Conservation (phyloP, 2,113 vertebrate species). For the Piaya cayana region DNA sequence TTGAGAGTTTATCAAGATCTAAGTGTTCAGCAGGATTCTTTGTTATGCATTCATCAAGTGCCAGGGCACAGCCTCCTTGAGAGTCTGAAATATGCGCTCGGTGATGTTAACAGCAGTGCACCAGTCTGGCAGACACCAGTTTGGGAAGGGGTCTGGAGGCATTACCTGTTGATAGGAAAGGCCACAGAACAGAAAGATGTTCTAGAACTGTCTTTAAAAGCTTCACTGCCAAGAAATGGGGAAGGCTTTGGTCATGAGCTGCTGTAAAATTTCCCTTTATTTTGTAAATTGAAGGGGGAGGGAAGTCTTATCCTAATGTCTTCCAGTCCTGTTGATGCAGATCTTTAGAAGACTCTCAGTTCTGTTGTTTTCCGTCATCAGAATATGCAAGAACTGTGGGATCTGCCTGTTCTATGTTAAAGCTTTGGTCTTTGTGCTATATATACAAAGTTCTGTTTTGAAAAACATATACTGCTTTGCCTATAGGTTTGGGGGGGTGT, state of each 20-base stretch:
- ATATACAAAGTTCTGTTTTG: not conserved
- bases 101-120: not conserved
- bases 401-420: not conserved
- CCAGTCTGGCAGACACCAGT: not conserved
- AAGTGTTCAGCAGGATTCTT: not conserved
- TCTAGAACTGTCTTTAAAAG: not conserved
- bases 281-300: not conserved
- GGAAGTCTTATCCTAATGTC: not conserved
- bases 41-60: not conserved
- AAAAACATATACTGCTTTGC: not conserved
- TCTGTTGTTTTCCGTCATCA: not conserved
- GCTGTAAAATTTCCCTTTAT: not conserved
- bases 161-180: not conserved
- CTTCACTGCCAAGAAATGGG: not conserved
- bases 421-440: not conserved
- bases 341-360: not conserved
- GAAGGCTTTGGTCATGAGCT: not conserved
- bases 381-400: not conserved
- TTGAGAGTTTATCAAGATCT: no score
- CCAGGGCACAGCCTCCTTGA: not conserved
- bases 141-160: not conserved
- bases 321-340: not conserved
- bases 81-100: not conserved
- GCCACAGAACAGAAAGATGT: not conserved
- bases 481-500: rapidly evolving